A percentile compares a stretch with the other conserved stretches of the same genome.
Evolutionary conservation across 2,888 invertebrate species (phyloP).

Genomic region (Rhagonycha fulva): DNA sequence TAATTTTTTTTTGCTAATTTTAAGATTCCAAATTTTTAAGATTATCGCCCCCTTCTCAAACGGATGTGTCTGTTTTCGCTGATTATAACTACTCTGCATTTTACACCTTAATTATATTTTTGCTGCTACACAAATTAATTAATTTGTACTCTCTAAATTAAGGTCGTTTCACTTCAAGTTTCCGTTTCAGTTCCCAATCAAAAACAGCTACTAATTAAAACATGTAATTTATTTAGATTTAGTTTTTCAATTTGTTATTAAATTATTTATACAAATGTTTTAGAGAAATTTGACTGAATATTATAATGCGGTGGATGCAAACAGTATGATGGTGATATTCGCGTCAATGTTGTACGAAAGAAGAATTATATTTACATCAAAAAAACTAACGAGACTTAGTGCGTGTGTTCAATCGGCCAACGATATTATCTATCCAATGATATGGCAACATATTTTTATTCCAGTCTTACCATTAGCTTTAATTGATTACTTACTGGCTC

Average conservation of each 20-base stretch:
- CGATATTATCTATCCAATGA: constrained; percentile 95
- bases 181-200: not conserved
- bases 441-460: constrained; percentile 98
- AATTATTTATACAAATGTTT: constrained; percentile 35
- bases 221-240: not conserved
- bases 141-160: not conserved
- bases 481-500: constrained; percentile 89
- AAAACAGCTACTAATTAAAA: not conserved
- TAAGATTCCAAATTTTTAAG: not conserved
- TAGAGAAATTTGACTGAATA: constrained; percentile 96
- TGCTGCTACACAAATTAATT: not conserved
- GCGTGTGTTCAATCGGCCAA: constrained; percentile 95
- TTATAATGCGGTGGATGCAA: constrained; percentile 93
- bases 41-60: not conserved
- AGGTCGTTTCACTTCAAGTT: not conserved
- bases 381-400: constrained; percentile 85
- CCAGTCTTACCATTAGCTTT: constrained; percentile 89
- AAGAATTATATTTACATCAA: constrained; percentile 90
- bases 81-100: not conserved
- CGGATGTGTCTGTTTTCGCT: not conserved
- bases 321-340: constrained; percentile 95
- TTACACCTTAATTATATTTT: not conserved
- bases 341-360: constrained; percentile 94
- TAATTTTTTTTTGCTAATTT: not conserved
- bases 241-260: not conserved